Percentiles rank a stretch among this genome's conserved stretches.
These are phyloP conservation scores for Erpobdella octoculata DNA, from an alignment of 2,888 invertebrate genomes.

Conservation along the genomic window DNA sequence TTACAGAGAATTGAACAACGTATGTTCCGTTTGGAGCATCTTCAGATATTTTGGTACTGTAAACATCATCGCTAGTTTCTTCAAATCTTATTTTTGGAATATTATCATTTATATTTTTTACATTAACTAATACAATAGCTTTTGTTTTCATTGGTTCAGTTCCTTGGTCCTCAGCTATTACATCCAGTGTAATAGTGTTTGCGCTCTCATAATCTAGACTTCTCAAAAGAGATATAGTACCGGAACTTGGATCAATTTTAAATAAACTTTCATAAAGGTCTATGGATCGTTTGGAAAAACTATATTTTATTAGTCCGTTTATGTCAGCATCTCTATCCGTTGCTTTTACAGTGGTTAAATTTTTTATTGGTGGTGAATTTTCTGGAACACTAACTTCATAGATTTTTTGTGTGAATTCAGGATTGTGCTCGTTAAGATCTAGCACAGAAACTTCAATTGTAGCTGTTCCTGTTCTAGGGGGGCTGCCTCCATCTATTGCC, in stretches of 20 bases:
- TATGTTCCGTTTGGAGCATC: not conserved
- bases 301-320: slow-evolving; percentile 13
- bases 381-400: slow-evolving; percentile 32
- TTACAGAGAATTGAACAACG: slow-evolving; percentile 8
- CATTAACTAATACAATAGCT: not conserved
- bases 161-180: slow-evolving; percentile 17
- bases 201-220: slow-evolving; percentile 3
- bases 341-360: not conserved
- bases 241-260: slow-evolving; percentile 5
- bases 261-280: slow-evolving; percentile 6
- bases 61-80: not conserved
- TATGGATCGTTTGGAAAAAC: not conserved
- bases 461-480: slow-evolving; percentile 14
- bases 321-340: slow-evolving; percentile 6
- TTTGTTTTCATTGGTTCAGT: slow-evolving; percentile 3
- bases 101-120: slow-evolving; percentile 23
- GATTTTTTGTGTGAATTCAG: slow-evolving; percentile 27
- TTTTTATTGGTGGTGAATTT: slow-evolving; percentile 18
- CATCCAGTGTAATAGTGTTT: slow-evolving; percentile 6
- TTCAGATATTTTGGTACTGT: slow-evolving; percentile 30
- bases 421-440: slow-evolving; percentile 36
- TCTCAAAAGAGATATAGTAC: not conserved
- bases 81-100: slow-evolving; percentile 10
- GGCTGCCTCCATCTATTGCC: slow-evolving; percentile 18
- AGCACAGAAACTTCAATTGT: slow-evolving; percentile 28